These are phyloP conservation scores for Kradibia gibbosae DNA, from an alignment of 1,140 invertebrate species.

Conservation along the genomic window DNA sequence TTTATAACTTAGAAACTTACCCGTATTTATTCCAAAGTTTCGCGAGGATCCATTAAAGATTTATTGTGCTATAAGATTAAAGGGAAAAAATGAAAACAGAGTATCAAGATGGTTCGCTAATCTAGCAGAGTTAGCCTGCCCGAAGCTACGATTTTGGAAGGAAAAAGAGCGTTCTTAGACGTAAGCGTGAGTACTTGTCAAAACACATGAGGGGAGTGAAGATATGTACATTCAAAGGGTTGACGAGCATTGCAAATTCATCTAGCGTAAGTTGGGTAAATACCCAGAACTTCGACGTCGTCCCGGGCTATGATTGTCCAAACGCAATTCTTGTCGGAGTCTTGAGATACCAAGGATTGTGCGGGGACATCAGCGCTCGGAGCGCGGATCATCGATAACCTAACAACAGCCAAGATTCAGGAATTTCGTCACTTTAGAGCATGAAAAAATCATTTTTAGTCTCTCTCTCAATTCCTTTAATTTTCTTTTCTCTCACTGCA, in stretches of 20 bases:
- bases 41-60: not conserved
- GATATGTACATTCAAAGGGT: constrained; percentile 18
- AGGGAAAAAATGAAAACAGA: not conserved
- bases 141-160: constrained; percentile 46
- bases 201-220: not conserved
- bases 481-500: too few species aligned
- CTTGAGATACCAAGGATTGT: constrained; percentile 72
- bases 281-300: constrained; percentile 53
- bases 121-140: not conserved
- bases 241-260: constrained; percentile 35
- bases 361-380: constrained; percentile 74
- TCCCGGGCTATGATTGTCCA: constrained; percentile 74
- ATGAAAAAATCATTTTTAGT: not conserved
- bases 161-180: constrained; percentile 5
- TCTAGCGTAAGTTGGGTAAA: constrained; percentile 45
- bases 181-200: not conserved
- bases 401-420: not conserved
- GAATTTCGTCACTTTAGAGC: not conserved
- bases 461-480: not conserved
- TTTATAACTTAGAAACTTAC: not conserved
- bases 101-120: not conserved
- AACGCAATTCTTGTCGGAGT: constrained; percentile 73
- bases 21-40: not conserved
- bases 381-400: constrained; percentile 61
- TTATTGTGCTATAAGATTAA: not conserved